Evolutionary conservation across 2,888 invertebrate species (phyloP).

Genomic region (Chrysopilus asiliformis): DNA sequence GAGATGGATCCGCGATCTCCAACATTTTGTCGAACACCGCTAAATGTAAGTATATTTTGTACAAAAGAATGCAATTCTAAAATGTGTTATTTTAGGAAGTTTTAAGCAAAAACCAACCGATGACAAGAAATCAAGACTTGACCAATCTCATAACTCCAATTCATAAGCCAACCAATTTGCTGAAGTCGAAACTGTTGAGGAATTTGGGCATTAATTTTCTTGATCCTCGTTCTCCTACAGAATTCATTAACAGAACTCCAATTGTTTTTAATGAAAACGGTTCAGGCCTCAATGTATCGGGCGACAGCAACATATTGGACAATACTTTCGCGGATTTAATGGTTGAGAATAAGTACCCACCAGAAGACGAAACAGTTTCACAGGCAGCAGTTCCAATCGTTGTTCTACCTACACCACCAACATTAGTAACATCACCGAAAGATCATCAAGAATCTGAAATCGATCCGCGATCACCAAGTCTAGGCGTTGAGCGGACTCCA

Average conservation of each 20-base stretch:
- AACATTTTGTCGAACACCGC: constrained; percentile 11
- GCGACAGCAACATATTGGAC: constrained; percentile 1
- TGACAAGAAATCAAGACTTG: constrained; percentile 5
- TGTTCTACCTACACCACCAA: background rate
- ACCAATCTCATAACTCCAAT: background rate
- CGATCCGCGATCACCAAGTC: constrained; percentile 12
- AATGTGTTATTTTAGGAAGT: constrained; percentile 5
- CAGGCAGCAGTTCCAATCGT: background rate
- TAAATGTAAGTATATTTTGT: constrained; percentile 7
- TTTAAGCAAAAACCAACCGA: background rate
- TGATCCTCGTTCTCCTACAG: constrained; percentile 15
- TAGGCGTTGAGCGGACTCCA: constrained; percentile 10
- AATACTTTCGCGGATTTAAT: constrained; percentile 9
- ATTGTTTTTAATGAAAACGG: constrained; percentile 9
- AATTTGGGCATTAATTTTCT: constrained; percentile 5
- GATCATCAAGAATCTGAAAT: background rate
- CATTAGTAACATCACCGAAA: background rate
- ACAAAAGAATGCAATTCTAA: background rate
- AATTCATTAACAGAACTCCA: constrained; percentile 12
- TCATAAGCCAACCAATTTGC: background rate
- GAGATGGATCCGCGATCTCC: constrained; percentile 13
- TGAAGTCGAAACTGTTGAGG: constrained; percentile 4
- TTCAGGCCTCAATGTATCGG: background rate
- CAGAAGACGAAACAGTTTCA: background rate
- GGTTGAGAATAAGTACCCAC: background rate